These are phyloP conservation scores for Leptodactylus fallax DNA, from an alignment of 2,797 vertebrate species.

Conservation along the genomic window DNA sequence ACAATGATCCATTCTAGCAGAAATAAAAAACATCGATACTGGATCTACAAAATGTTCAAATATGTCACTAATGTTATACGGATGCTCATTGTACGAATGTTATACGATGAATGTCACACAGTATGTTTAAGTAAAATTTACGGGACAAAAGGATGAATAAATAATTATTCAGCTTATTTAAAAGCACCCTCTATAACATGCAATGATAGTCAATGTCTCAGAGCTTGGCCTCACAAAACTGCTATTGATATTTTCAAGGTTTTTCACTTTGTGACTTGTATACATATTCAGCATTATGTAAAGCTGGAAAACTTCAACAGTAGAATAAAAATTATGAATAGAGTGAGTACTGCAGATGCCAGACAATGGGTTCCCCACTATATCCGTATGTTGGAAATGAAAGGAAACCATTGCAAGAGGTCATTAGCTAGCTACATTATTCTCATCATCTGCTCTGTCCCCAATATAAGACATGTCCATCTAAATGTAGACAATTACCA, in stretches of 20 bases:
- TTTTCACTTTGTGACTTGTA: slow-evolving; percentile 24
- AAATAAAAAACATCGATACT: background rate
- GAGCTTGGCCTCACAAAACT: slow-evolving; percentile 17
- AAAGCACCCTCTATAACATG: background rate
- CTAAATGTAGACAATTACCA: background rate
- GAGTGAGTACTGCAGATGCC: background rate
- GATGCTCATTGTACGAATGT: slow-evolving; percentile 15
- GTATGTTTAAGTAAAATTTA: slow-evolving; percentile 45
- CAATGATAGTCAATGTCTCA: slow-evolving; percentile 27
- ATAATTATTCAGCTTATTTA: slow-evolving; percentile 31
- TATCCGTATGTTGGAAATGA: background rate
- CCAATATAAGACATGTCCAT: background rate
- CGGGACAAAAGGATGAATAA: slow-evolving; percentile 34
- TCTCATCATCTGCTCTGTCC: background rate
- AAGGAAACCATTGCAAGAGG: slow-evolving; percentile 7
- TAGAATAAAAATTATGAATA: slow-evolving; percentile 19
- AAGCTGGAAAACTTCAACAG: background rate
- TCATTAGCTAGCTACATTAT: slow-evolving; percentile 12
- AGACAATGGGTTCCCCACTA: slow-evolving; percentile 9
- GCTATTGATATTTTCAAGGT: slow-evolving; percentile 57
- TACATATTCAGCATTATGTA: slow-evolving; percentile 29
- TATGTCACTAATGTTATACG: background rate
- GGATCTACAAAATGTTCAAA: slow-evolving; percentile 1
- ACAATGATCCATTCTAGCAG: background rate
- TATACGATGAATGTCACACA: background rate